phyloP scores from a whole-genome alignment of 2,113 vertebrate genomes.

The Phyllostomus hastatus region DNA sequence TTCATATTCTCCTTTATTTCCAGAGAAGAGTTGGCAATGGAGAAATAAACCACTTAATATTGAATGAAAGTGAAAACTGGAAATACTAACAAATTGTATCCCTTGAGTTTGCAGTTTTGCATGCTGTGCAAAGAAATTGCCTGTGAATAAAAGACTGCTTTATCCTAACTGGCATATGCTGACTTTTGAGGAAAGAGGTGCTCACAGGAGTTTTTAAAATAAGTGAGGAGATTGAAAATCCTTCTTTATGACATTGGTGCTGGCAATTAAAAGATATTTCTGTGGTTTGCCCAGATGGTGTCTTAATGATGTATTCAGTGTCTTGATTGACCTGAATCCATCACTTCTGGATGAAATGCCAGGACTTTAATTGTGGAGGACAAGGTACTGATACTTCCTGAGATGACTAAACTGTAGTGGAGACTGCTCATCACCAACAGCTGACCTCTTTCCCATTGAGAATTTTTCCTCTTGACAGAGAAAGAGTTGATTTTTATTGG shows the following conservation, averaged over 20 bases:
- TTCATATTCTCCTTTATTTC: conserved; percentile 20
- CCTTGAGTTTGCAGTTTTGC: conserved; percentile 20
- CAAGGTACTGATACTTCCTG: background rate
- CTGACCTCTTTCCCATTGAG: conserved; percentile 4
- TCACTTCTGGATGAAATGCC: conserved; percentile 5
- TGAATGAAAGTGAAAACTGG: conserved; percentile 49
- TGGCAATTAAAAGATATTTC: conserved; percentile 42
- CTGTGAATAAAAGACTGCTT: conserved; percentile 22
- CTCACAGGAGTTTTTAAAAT: conserved; percentile 41
- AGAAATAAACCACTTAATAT: conserved; percentile 31
- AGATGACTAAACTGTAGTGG: background rate
- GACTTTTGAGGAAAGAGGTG: background rate
- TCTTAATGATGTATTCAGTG: background rate
- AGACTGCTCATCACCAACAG: background rate
- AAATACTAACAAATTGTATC: conserved; percentile 7
- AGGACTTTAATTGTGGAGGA: conserved; percentile 2
- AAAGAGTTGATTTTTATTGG: background rate
- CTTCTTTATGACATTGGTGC: conserved; percentile 8
- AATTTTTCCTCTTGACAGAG: background rate
- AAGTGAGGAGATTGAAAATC: conserved; percentile 18
- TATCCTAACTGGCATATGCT: conserved; percentile 22
- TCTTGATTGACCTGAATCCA: background rate
- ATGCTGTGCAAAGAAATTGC: background rate
- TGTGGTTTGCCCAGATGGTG: background rate
- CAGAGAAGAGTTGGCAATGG: background rate